Evolutionary conservation across 2,797 vertebrate species (phyloP), one percentile per base, ranked within the genome.

Genomic region (Halcyon chelicuti): DNA sequence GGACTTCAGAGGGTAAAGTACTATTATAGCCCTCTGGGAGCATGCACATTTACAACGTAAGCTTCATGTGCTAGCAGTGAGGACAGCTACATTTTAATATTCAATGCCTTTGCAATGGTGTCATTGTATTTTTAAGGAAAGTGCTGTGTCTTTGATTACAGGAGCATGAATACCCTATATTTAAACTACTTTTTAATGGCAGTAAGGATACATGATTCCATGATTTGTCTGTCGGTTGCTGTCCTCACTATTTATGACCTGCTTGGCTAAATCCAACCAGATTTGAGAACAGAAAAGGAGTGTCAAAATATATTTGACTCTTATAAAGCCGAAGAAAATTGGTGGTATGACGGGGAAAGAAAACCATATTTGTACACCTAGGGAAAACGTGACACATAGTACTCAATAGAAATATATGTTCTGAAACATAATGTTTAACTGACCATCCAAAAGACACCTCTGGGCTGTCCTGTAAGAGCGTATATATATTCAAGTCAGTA

Each of bases 91-190:
- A 31, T 66, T 95, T 92, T 75, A 82, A 66, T 71, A 81, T 71
- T 82, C 75, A 74, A 33, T 82, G 28, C 42, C 35, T 93, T 85
- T 78, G 52, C 67, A 85, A 67, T 78, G 33, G 39, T 78, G 75
- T 85, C 14, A 62, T 78, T 91, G 46, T 88, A 63, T 86, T 92
- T 94, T 90, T 90, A 78, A 74, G 66, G 46, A 26, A 95, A 88
- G 23, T 74, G 25, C 18, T 42, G 23, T 58, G 42, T 84, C 82
- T 91, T 86, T 78, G 42, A 81, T 81, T 94, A 63, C 58, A 62
- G 58, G 17, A 86, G 12, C 70, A 70, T 29, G 63, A 88, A 78
- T 57, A 54, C 17, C 9, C 16, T 62, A 5, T 90, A 52, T 65
- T 78, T 88, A 40, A 73, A 35, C 54, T 76, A 55, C 29, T 94